Evolutionary conservation across 2,888 invertebrate species (phyloP).

Genomic region (Caenorhabditis angaria): DNA sequence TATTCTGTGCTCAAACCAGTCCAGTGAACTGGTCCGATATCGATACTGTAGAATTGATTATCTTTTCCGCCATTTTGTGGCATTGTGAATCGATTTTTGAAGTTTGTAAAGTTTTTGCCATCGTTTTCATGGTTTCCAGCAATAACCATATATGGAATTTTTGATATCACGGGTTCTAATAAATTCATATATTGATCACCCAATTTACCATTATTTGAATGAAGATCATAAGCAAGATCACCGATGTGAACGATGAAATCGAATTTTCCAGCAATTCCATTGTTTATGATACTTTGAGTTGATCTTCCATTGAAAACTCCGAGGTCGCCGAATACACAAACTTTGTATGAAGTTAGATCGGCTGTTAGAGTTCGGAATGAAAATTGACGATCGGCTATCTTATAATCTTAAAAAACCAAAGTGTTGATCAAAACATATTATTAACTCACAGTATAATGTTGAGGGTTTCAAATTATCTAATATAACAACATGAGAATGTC

Average conservation of each 20-base stretch:
- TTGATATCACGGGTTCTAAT: constrained; percentile 83
- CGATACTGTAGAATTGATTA: constrained; percentile 76
- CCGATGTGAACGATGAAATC: constrained; percentile 72
- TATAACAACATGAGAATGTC: constrained; percentile 26
- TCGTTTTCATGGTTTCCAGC: constrained; percentile 77
- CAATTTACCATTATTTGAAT: constrained; percentile 80
- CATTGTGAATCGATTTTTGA: constrained; percentile 89
- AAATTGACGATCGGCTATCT: constrained; percentile 19
- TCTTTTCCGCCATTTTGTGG: constrained; percentile 77
- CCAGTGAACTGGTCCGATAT: constrained; percentile 88
- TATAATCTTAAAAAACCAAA: constrained; percentile 24
- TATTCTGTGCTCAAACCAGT: constrained; percentile 90
- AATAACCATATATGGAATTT: constrained; percentile 85
- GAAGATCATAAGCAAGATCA: constrained; percentile 94
- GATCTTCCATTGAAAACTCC: constrained; percentile 38
- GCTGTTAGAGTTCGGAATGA: constrained; percentile 27
- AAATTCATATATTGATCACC: constrained; percentile 93
- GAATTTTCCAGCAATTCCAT: constrained; percentile 32
- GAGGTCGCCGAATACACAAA: constrained; percentile 48
- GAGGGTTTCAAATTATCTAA: constrained; percentile 27
- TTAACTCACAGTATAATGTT: constrained; percentile 22
- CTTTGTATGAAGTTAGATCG: constrained; percentile 25
- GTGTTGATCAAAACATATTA: background rate
- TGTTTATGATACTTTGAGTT: constrained; percentile 30
- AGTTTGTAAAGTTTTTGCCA: constrained; percentile 87